Evolutionary conservation across 2,113 vertebrate species (phyloP).

Genomic region (Promerops cafer): DNA sequence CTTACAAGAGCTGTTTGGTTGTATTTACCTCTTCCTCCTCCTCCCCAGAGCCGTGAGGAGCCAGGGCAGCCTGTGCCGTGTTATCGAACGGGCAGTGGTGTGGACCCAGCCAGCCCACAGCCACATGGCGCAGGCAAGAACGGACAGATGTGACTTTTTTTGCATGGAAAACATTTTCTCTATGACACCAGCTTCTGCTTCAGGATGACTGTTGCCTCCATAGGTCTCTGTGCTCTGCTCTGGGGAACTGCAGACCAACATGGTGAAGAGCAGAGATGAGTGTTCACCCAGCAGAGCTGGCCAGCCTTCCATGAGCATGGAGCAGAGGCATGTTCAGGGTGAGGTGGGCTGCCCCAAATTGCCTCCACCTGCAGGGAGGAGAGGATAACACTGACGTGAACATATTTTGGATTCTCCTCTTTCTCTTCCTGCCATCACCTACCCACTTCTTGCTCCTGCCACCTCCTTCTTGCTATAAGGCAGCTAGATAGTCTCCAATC

Average conservation of each 20-base stretch:
- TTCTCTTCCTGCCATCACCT: not conserved
- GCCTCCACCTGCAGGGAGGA: not conserved
- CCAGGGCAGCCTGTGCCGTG: not conserved
- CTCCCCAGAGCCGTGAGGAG: not conserved
- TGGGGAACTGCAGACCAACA: not conserved
- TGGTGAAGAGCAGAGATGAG: not conserved
- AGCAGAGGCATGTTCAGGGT: not conserved
- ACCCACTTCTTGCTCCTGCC: not conserved
- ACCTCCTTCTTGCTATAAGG: not conserved
- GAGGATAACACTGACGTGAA: not conserved
- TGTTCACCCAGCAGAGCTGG: not conserved
- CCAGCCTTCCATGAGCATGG: not conserved
- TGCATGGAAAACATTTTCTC: not conserved
- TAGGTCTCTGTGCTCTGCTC: not conserved
- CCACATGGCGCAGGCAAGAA: not conserved
- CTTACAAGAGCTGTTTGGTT: not conserved
- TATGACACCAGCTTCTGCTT: not conserved
- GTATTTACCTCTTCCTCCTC: not conserved
- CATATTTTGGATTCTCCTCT: not conserved
- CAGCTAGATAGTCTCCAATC: not conserved
- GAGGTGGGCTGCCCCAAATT: not conserved
- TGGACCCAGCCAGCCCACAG: not conserved
- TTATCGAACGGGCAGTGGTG: not conserved
- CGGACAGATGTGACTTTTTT: accelerated
- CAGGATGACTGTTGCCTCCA: not conserved